Percentiles rank a stretch among this genome's conserved stretches.
Conservation (phyloP, 2,888 invertebrate species). For the Globia sparganii region DNA sequence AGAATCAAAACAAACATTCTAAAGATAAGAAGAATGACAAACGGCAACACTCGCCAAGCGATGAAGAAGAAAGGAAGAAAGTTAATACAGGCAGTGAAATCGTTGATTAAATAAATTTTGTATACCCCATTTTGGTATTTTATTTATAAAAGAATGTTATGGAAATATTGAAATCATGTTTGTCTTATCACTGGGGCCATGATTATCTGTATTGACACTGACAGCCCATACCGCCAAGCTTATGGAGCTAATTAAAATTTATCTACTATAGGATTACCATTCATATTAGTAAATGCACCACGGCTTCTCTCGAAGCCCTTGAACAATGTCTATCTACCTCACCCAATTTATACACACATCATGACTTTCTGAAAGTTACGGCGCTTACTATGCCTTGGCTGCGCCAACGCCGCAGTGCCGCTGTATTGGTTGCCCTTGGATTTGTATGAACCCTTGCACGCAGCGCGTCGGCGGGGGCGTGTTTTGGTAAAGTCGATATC, state of each 20-base stretch:
- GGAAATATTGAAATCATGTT: no score
- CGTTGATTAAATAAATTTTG: slow-evolving; percentile 48
- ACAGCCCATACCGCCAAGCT: no score
- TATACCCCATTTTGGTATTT: slow-evolving; percentile 6
- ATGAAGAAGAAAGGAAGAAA: slow-evolving; percentile 77
- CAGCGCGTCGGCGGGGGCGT: no score
- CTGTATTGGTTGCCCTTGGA: no score
- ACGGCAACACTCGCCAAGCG: slow-evolving; percentile 78
- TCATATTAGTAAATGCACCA: background rate
- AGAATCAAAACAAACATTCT: slow-evolving; percentile 92
- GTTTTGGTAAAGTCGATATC: no score
- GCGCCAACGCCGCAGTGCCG: no score
- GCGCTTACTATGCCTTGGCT: no score
- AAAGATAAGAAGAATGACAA: slow-evolving; percentile 76
- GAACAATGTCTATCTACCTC: background rate
- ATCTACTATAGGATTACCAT: background rate
- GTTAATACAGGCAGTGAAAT: slow-evolving; percentile 46
- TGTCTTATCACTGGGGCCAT: background rate
- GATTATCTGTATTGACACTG: no score
- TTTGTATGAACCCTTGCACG: no score
- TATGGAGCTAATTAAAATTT: background rate
- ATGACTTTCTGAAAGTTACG: background rate
- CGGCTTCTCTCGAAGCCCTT: background rate
- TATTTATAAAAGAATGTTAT: slow-evolving; percentile 9
- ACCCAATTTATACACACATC: background rate